These are phyloP conservation scores for Archips crataeganus DNA, from an alignment of 2,888 invertebrate genomes.

Conservation along the genomic window DNA sequence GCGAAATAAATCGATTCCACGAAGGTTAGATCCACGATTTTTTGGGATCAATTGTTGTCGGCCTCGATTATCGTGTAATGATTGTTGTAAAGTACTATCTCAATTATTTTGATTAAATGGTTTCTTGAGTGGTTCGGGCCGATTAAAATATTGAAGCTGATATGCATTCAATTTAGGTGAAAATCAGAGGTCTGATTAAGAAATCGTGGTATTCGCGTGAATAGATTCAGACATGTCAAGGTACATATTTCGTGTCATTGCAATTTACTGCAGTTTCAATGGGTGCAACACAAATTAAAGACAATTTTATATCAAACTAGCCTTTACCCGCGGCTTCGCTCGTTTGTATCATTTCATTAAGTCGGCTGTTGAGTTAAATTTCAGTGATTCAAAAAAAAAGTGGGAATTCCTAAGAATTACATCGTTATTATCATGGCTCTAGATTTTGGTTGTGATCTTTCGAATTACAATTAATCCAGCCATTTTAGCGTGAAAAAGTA, in stretches of 20 bases:
- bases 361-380: too few relatives aligned
- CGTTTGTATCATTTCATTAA: too few relatives aligned
- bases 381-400: too few relatives aligned
- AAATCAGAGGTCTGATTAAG: slow-evolving; percentile 11
- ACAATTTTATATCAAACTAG: not conserved
- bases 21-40: slow-evolving; percentile 30
- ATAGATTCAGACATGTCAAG: not conserved
- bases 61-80: slow-evolving; percentile 30
- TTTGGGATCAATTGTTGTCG: slow-evolving; percentile 26
- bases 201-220: not conserved
- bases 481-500: too few relatives aligned
- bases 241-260: not conserved
- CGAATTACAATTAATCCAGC: too few relatives aligned
- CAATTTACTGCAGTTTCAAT: not conserved
- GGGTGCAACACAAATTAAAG: not conserved
- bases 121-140: slow-evolving; percentile 23
- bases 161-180: slow-evolving; percentile 6
- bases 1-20: slow-evolving; percentile 27
- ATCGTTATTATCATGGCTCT: too few relatives aligned
- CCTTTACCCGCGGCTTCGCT: too few relatives aligned
- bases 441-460: too few relatives aligned
- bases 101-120: slow-evolving; percentile 23
- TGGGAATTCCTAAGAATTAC: too few relatives aligned
- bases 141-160: slow-evolving; percentile 19
- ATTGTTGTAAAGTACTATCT: slow-evolving; percentile 25